Base-by-base conservation (phyloP, 2,888 invertebrate species). In the Odontocerum albicorne region DNA sequence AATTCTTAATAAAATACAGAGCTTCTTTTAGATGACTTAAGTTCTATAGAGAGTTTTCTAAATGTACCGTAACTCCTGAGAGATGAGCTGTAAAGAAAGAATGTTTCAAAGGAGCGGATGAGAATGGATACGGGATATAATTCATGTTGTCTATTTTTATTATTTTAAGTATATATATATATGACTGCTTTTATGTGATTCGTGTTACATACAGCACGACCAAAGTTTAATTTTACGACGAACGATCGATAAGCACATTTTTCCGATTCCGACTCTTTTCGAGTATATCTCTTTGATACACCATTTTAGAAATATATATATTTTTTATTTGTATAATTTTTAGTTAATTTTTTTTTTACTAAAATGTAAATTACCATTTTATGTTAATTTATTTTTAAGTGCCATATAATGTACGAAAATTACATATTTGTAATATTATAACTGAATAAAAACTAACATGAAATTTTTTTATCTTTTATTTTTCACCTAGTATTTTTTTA, bases 391-490 rank as follows among this genome's bases (percentile, higher is more conserved):
- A 52, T 59, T 59, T 46, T 60, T 60, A 60, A 57, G 60, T 60
- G 60, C 60, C 60, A 60, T 60, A 40, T 40, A 21, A 54, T 60
- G 55, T 59, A 59, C 43, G 52, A 59, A 57, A 55, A n/a, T 57
- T 57, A 60, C 57, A 55, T 55, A 45, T 60, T 60, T 60, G 60
- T 60, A 60, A 57, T 57, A 60, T 57, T 60, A 57, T 55, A 60
- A 57, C 54, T 51, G 57, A 60, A 49, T 60, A 60, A 54, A 55
- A 60, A 60, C 52, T 60, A 60, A 60, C 57, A 49, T 42, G 52
- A 49, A 55, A 15, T 39, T 47, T 12, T n/a, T 21, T 15, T 22
- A 19, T 49, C 19, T 33, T 40, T 53, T 47, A 22, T 35, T 40
- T 3, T 32, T 38, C 8, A 3, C 16, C 2, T n/a, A 4, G 6